Conservation (phyloP, 2,888 invertebrate genomes). For the Rhagium mordax region DNA sequence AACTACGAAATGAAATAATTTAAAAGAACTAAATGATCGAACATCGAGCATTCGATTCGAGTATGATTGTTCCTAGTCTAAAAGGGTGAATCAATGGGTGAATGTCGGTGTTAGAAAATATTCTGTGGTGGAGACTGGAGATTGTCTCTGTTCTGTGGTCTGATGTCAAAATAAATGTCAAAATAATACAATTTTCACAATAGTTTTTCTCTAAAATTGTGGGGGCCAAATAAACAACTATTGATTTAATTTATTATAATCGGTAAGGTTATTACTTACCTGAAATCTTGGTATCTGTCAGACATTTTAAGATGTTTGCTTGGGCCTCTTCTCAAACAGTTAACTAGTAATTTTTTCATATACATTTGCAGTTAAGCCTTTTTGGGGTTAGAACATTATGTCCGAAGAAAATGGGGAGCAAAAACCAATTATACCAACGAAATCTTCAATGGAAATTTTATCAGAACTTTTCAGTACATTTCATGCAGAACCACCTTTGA, state of each 20-base stretch:
- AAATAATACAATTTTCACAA: background rate
- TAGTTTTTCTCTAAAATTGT: background rate
- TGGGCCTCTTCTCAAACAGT: background rate
- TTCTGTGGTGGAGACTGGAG: no score
- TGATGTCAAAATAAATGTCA: background rate
- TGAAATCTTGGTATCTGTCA: background rate
- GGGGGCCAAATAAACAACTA: background rate
- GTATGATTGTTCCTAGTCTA: no score
- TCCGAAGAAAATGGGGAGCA: slow-evolving; percentile 48
- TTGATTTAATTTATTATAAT: background rate
- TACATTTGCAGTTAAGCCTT: background rate
- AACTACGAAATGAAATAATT: no score
- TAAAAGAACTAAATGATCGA: no score
- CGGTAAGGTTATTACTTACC: background rate
- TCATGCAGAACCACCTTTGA: slow-evolving; percentile 79
- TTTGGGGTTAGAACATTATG: slow-evolving; percentile 19
- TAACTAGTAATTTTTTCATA: background rate
- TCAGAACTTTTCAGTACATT: slow-evolving; percentile 87
- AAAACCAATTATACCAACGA: slow-evolving; percentile 66
- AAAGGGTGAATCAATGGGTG: no score
- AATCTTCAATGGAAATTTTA: slow-evolving; percentile 85
- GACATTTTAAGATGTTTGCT: background rate
- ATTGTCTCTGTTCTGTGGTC: no score
- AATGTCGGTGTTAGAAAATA: no score
- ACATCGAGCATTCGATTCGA: no score